Base-by-base conservation (phyloP, 2,888 invertebrate genomes). In the Deilephila elpenor region DNA sequence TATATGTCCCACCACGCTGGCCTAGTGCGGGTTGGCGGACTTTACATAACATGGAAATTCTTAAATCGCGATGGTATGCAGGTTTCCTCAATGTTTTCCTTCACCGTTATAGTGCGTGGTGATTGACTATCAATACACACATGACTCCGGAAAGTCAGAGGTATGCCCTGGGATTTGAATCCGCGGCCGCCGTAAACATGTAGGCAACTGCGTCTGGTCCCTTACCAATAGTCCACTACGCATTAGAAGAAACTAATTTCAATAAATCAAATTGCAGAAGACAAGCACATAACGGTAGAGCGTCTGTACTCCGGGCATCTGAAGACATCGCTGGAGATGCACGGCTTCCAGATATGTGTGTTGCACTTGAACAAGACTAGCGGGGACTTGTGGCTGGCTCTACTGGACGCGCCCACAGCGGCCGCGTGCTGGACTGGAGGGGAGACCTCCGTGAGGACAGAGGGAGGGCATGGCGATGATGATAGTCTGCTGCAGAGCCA, bases 291-390 rank as follows among this genome's bases (percentile, higher is more conserved):
- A 59, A 82, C 74, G 70, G 90, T 95, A 5, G 94, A 94, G 76
- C 94, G 97, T 53, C 90, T 96, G 59, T 95, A 95, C 86, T 92
- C 95, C 76, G 95, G 95, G 0, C 93, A 91, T 78, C 93, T 96
- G 76, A 96, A 97, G 91, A 97, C 98, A 0, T 97, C 98, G 0
- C 87, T 98, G 67, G 96, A 98, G 83, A 97, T 97, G 95, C 96
- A 96, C 73, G 98, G 98, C 8, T 94, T 98, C 80, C 97, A 97
- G 78, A 93, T 98, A 37, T 97, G 97, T 19, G 79, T 98, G 25
- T 82, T 97, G 14, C 95, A 96, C 78, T 84, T 96, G 14, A 91
- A 89, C 17, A 88, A 95, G 73, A 83, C 87, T 2, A 80, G 91
- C 51, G 91, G 93, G 29, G 88, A 89, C 3, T 76, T 91, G 0